Base-by-base conservation (phyloP, 2,797 vertebrate species). In the Macroramphosus scolopax region DNA sequence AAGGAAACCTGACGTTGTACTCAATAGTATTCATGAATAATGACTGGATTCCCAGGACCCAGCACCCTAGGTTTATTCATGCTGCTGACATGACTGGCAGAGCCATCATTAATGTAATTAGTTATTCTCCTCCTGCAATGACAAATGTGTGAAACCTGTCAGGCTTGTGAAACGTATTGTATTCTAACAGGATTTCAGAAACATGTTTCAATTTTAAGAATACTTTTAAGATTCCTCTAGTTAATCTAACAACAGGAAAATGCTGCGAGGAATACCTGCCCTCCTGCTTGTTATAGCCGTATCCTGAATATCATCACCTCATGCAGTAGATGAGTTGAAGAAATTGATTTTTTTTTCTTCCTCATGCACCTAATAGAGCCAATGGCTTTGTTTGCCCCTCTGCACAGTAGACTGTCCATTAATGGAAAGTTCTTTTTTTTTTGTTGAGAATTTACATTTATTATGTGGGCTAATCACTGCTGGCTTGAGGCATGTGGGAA, bases 381-480 rank as follows among this genome's bases (percentile, higher is more conserved):
- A 48, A 51, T 54, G 49, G 52, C 55, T 54, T 44, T 15, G 16
- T 12, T 35, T 44, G 25, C 17, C 39, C 17, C 37, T 66, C 55
- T 64, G 20, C 51, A 62, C 48, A 54, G 22, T 6, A 47, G 44
- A 65, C 33, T 51, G 30, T 18, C 30, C 59, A 52, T 67, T 69
- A 72, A 68, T 62, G 50, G 60, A 61, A 61, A 68, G 50, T 17
- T 48, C 4, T 26, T 26, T 20, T 39, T 41, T 50, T 56, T 40
- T 5, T 9, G 32, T 33, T 8, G 38, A 59, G 62, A 66, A 74
- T 77, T 71, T 75, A 65, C 65, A 78, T 82, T 79, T 81, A 72
- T 82, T 77, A 81, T 77, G 70, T 64, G 63, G 77, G 65, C 59
- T 82, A 84, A 80, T 82, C 78, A 84, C 66, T 51, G 61, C 26